Evolutionary conservation across 2,888 invertebrate genomes (phyloP), one percentile per base, ranked within the genome.

Genomic region (Melanargia galathea): DNA sequence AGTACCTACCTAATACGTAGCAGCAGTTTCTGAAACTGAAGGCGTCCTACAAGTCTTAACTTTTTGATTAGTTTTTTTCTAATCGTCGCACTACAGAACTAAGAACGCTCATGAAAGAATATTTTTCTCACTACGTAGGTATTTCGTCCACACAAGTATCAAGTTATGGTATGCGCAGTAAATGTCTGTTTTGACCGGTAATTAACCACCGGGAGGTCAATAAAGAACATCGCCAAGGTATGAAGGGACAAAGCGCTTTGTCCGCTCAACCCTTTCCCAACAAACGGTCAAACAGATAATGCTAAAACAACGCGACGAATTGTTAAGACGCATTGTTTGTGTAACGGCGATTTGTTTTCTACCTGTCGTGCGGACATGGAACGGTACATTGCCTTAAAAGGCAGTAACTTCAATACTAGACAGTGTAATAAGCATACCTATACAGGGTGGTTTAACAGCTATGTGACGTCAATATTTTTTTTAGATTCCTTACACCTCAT

Each of bases 171-270:
- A 6, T 26, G 40, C 65, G 56, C 22, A 57, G 55, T 74, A 71
- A 24, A 72, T 64, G 68, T 78, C 76, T 86, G 80, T 84, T 85
- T 83, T 80, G 80, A 70, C 76, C 71, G 72, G 75, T 79, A 83
- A 84, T 82, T 81, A 83, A 82, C 81, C 80, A 71, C 79, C 74
- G 71, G 71, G 70, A 72, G 72, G 72, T 75, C 76, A 80, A 82
- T 79, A 82, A 78, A 77, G 63, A 58, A 62, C 33, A 52, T 60
- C 38, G 56, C 52, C 20, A 61, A 62, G 49, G 56, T 48, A 52
- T 20, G 51, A 35, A 54, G 57, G 43, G 61, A 65, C 59, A 63
- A 61, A 55, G 45, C 40, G n/a, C 64, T 60, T 62, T 52, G 57
- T 59, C 51, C 59, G 40, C 58, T 62, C 48, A 65, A 68, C 63